Evolutionary conservation across 2,888 invertebrate genomes (phyloP).

Genomic region (Ectobius pallidus): DNA sequence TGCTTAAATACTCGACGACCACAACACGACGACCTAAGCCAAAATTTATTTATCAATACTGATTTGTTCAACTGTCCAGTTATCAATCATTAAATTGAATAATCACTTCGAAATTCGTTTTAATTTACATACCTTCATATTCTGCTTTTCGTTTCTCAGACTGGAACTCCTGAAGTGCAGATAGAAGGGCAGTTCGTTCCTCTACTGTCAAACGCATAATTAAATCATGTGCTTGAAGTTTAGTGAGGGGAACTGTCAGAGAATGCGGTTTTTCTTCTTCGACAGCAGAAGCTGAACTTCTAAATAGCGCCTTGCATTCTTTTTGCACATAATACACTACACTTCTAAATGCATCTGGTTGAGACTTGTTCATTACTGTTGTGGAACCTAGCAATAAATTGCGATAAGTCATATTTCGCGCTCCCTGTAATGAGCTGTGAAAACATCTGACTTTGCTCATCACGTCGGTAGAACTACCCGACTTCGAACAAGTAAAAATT

Average conservation of each 20-base stretch:
- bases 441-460: background rate
- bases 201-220: conserved; percentile 73
- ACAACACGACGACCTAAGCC: no score
- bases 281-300: conserved; percentile 13
- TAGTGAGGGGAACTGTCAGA: conserved; percentile 59
- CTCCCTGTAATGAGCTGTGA: conserved; percentile 14
- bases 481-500: conserved; percentile 5
- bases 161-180: conserved; percentile 74
- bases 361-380: background rate
- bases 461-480: background rate
- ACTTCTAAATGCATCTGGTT: conserved; percentile 6
- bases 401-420: conserved; percentile 22
- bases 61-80: no score
- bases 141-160: conserved; percentile 76
- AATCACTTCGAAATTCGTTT: no score
- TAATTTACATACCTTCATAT: conserved; percentile 80
- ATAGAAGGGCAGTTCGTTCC: conserved; percentile 70
- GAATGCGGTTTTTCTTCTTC: conserved; percentile 15
- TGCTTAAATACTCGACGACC: no score
- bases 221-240: conserved; percentile 75
- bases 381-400: background rate
- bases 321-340: conserved; percentile 8
- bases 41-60: no score
- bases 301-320: background rate
- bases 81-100: no score